Conservation (phyloP, 2,113 vertebrate species). For the Oryctolagus cuniculus region mOryCun1.1 NC_091434.1:144526501-144527000, state of each 20-base stretch:
- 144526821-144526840: background rate
- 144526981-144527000: background rate
- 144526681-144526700: background rate
- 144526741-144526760: background rate
- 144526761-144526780: background rate
- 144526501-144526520: too few species aligned
- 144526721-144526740: background rate
- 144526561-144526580: too few species aligned
- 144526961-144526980: background rate
- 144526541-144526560: too few species aligned
- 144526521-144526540: too few species aligned
- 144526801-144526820: background rate
- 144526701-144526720: too few species aligned
- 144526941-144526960: background rate
- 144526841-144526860: background rate
- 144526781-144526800: background rate
- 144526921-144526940: background rate
- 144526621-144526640: background rate
- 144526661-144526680: background rate
- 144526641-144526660: background rate
- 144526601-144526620: too few species aligned
- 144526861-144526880: background rate
- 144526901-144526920: background rate
- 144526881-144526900: background rate
- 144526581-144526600: too few species aligned